A percentile compares a stretch with the other conserved stretches of the same genome.
Conservation (phyloP, 2,113 vertebrate species). For the Mormyrus iriodes region DNA sequence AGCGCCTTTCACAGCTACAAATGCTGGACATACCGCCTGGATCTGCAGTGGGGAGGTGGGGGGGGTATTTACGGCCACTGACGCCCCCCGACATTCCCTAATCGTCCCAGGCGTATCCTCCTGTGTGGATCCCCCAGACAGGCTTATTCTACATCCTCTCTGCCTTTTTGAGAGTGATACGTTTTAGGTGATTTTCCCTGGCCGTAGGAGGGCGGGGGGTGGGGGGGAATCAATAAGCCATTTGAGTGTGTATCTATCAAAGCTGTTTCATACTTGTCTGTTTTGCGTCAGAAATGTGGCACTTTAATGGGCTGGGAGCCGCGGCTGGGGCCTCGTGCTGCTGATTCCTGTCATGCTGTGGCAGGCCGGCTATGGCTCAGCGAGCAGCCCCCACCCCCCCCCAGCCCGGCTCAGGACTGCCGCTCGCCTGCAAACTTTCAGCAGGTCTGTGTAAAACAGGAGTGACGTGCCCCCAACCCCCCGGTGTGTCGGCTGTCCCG, state of each 20-base stretch:
- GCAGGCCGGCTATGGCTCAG: slow-evolving; percentile 97
- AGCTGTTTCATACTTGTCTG: slow-evolving; percentile 97
- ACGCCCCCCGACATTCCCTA: not conserved
- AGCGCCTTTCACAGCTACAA: not conserved
- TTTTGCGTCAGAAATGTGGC: slow-evolving; percentile 95
- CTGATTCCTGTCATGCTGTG: slow-evolving; percentile 99
- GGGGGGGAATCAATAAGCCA: slow-evolving; percentile 98
- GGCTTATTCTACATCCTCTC: slow-evolving; percentile 27
- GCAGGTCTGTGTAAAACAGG: slow-evolving; percentile 97
- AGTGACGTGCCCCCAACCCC: slow-evolving; percentile 84
- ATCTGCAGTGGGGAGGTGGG: not conserved
- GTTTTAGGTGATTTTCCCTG: slow-evolving; percentile 78
- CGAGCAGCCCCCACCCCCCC: slow-evolving; percentile 91
- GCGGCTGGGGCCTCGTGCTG: slow-evolving; percentile 99
- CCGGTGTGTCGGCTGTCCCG: slow-evolving; percentile 21
- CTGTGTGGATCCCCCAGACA: not conserved
- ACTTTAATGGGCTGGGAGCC: slow-evolving; percentile 98
- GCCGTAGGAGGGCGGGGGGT: slow-evolving; percentile 54
- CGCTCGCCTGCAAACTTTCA: slow-evolving; percentile 99
- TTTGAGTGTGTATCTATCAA: slow-evolving; percentile 99
- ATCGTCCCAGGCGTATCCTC: not conserved
- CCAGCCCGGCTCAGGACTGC: slow-evolving; percentile 97
- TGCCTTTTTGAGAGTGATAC: slow-evolving; percentile 73
- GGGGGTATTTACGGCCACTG: not conserved
- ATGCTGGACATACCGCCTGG: not conserved